A percentile compares a stretch with the other conserved stretches of the same genome.
phyloP scores from a whole-genome alignment of 2,888 invertebrate species.

The Pristionchus exspectatus region DNA sequence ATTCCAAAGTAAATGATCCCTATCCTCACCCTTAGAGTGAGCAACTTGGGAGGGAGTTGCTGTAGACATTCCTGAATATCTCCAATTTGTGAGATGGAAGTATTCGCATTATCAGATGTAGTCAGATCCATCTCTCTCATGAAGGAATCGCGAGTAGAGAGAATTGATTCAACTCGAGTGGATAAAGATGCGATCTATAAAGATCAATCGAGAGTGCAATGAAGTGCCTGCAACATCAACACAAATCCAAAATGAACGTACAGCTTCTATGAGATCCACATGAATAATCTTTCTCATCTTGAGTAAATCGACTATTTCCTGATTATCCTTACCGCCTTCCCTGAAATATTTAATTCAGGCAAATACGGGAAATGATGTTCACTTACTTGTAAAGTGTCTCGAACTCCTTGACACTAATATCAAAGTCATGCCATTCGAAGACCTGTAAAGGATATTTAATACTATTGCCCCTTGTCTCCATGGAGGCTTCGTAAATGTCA shows the following conservation, averaged over 20 bases:
- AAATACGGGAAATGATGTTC: not conserved
- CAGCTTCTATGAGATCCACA: slow-evolving; percentile 59
- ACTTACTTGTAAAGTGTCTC: slow-evolving; percentile 62
- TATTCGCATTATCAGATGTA: slow-evolving; percentile 28
- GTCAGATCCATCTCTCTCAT: slow-evolving; percentile 55
- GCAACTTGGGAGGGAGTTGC: slow-evolving; percentile 55
- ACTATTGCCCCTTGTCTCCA: not conserved
- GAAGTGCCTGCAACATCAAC: not conserved
- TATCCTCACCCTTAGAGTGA: slow-evolving; percentile 25
- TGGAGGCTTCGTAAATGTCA: slow-evolving; percentile 53
- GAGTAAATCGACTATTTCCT: slow-evolving; percentile 69
- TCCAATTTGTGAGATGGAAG: slow-evolving; percentile 49
- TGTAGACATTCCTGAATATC: slow-evolving; percentile 56
- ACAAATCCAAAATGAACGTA: not conserved
- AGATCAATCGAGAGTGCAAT: no score
- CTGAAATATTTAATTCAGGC: slow-evolving; percentile 50
- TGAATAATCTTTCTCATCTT: slow-evolving; percentile 70
- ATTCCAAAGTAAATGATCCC: not conserved
- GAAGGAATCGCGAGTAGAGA: slow-evolving; percentile 58
- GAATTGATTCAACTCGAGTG: slow-evolving; percentile 55
- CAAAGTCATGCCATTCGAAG: slow-evolving; percentile 66
- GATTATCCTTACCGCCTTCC: slow-evolving; percentile 68
- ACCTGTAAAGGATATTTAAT: slow-evolving; percentile 55
- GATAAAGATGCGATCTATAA: slow-evolving; percentile 53
- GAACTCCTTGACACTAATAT: slow-evolving; percentile 69